Evolutionary conservation across 2,797 vertebrate genomes (phyloP), one percentile per base, ranked within the genome.

Genomic region (Periophthalmus magnuspinnatus): DNA sequence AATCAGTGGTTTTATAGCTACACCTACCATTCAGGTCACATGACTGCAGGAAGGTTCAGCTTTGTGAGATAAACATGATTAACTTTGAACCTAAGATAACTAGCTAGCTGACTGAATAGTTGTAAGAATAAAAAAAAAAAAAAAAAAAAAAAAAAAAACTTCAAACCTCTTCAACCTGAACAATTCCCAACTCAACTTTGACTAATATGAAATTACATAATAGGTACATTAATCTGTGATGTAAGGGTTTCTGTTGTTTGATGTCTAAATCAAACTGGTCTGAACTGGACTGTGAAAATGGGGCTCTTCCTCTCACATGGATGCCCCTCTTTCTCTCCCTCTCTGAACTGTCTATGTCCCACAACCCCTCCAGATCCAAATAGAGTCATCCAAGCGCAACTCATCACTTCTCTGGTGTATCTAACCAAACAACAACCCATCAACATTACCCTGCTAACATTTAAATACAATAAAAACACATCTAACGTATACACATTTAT

Each of bases 241-340:
- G 62, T 71, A 71, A 72, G 24, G 45, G 38, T 60, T 75, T 75
- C 56, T 81, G 71, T 55, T 82, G 63, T 79, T 73, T 66, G 24
- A 22, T 68, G 34, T 21, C 52, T 69, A 65, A 60, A 61, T n/a
- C 55, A 82, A 90, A 88, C 88, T 83, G 79, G 87, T 84, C 77
- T 55, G 70, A 87, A 89, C 89, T 85, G 88, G 89, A 78, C 79
- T 52, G 61, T 5, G 68, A 72, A 84, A 84, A 45, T 77, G 71
- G 71, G 78, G 16, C 70, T 81, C 34, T 61, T 72, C 71, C 71
- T 28, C 28, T 28, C 28, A 28, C 22, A 63, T 41, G 38, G 32
- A 33, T 38, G 19, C 16, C 50, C 48, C 60, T 54, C n/a, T 54
- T 54, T 67, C 67, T 66, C 50, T 48, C 61, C 38, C 19, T 33